Evolutionary conservation across 2,797 vertebrate species (phyloP).

Genomic region (Anguilla marmorata): DNA sequence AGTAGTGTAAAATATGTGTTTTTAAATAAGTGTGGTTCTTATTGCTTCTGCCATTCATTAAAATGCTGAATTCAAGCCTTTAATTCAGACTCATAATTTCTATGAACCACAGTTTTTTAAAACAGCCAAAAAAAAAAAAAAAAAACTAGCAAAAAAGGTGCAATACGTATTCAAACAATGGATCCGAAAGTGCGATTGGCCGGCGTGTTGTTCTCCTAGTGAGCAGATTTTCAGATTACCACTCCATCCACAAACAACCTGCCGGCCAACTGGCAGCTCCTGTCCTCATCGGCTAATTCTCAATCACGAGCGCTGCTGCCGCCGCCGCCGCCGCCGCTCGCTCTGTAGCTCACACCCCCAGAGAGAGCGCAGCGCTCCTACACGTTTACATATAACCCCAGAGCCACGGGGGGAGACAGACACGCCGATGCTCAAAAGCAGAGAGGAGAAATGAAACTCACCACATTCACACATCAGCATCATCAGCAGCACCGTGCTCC

Average conservation of each 20-base stretch:
- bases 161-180: not conserved
- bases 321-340: not conserved
- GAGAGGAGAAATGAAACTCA: constrained; percentile 46
- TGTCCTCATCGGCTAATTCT: constrained; percentile 38
- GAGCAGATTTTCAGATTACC: constrained; percentile 38
- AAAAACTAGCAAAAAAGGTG: not conserved
- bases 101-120: not conserved
- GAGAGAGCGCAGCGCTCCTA: not conserved
- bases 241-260: constrained; percentile 36
- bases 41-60: not conserved
- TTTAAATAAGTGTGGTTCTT: not conserved
- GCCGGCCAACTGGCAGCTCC: constrained; percentile 43
- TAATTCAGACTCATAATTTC: not conserved
- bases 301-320: constrained; percentile 29
- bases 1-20: not conserved
- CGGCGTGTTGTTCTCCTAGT: constrained; percentile 13
- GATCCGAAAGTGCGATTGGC: not conserved
- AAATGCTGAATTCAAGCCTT: not conserved
- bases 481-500: constrained; percentile 60
- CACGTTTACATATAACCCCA: not conserved
- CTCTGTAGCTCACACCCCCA: constrained; percentile 12
- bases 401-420: not conserved
- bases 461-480: constrained; percentile 71
- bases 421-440: not conserved
- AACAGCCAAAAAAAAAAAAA: not conserved